These are phyloP conservation scores for Lepisosteus osseus DNA, from an alignment of 2,113 vertebrate species.

Conservation along the genomic window DNA sequence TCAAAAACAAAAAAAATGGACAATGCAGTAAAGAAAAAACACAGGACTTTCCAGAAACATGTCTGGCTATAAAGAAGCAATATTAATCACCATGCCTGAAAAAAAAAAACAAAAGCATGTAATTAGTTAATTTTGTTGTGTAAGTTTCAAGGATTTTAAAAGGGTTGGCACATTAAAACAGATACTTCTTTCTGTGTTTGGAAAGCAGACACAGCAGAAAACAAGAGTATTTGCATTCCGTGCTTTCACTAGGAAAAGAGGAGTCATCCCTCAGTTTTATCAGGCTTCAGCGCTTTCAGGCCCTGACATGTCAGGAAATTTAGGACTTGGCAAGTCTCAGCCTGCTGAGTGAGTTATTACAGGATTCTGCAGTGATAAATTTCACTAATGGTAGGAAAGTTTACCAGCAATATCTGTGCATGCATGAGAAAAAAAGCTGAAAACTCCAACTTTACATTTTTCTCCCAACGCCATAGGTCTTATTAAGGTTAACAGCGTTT, in stretches of 20 bases:
- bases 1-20: slow-evolving; percentile 14
- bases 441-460: background rate
- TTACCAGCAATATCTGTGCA: background rate
- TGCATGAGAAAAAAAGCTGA: background rate
- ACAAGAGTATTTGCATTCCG: slow-evolving; percentile 19
- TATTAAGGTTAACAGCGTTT: too few relatives aligned
- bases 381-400: slow-evolving; percentile 53
- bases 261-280: slow-evolving; percentile 26
- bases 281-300: slow-evolving; percentile 34
- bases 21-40: background rate
- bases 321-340: slow-evolving; percentile 54
- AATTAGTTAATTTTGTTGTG: slow-evolving; percentile 2
- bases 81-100: background rate
- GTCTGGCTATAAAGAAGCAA: slow-evolving; percentile 1
- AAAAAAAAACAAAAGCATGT: background rate
- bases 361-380: slow-evolving; percentile 60
- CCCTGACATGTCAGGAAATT: slow-evolving; percentile 44
- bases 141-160: slow-evolving; percentile 1
- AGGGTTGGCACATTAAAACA: background rate
- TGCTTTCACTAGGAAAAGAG: slow-evolving; percentile 30
- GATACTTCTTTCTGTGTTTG: background rate
- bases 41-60: slow-evolving; percentile 26
- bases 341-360: slow-evolving; percentile 59
- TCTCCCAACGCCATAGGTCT: too few relatives aligned
- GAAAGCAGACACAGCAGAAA: background rate